Evolutionary conservation across 2,797 vertebrate species (phyloP).

Genomic region (Notolabrus celidotus): DNA sequence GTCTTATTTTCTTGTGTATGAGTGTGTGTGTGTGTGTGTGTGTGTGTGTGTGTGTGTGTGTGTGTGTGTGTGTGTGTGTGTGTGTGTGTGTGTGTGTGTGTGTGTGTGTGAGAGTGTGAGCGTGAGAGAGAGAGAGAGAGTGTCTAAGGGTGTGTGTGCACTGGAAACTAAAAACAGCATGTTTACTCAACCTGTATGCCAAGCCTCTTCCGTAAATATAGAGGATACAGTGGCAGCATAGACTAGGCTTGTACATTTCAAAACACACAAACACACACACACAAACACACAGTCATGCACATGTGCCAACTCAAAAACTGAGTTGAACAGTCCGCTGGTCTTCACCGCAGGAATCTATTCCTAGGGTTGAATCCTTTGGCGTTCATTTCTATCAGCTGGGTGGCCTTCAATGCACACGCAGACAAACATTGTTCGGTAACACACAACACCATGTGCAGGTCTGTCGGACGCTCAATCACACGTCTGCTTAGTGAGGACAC

Average conservation of each 20-base stretch:
- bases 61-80: no score
- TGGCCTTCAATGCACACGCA: conserved; percentile 41
- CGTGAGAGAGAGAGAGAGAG: background rate
- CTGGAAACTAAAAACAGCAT: conserved; percentile 60
- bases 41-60: no score
- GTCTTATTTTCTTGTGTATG: no score
- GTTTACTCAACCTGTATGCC: conserved; percentile 69
- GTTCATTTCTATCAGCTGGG: conserved; percentile 58
- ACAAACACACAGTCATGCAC: conserved; percentile 38
- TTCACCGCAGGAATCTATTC: conserved; percentile 71
- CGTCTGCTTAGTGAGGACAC: background rate
- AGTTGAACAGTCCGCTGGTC: conserved; percentile 48
- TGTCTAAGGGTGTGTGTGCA: conserved; percentile 18
- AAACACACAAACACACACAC: conserved; percentile 28
- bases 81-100: conserved; percentile 2
- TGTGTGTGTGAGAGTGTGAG: conserved; percentile 7
- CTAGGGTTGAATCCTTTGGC: conserved; percentile 55
- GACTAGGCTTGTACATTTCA: conserved; percentile 29
- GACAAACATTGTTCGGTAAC: background rate
- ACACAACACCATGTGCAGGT: background rate
- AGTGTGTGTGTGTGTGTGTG: no score
- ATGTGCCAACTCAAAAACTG: conserved; percentile 51
- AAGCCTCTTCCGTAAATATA: conserved; percentile 69
- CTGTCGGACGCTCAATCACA: background rate
- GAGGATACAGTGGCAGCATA: conserved; percentile 68